A percentile compares a stretch with the other conserved stretches of the same genome.
phyloP scores from a whole-genome alignment of 2,888 invertebrate species.

The Ypsolopha scabrella region DNA sequence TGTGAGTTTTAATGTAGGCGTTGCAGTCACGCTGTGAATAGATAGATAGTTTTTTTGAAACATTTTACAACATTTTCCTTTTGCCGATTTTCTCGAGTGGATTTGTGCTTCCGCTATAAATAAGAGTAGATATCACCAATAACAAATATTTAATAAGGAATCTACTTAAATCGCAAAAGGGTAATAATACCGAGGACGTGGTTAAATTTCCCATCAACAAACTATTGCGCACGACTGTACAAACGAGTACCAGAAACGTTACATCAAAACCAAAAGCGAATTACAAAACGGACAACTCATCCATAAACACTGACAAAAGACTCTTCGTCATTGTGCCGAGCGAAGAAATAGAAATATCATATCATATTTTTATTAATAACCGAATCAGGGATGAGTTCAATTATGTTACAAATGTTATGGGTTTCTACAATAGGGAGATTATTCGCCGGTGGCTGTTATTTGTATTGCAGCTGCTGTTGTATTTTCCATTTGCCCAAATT shows the following conservation, averaged over 20 bases:
- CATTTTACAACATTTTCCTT: no score
- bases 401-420: slow-evolving; percentile 8
- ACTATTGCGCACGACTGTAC: neutral
- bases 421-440: slow-evolving; percentile 58
- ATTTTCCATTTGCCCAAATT: slow-evolving; percentile 12
- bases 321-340: slow-evolving; percentile 47
- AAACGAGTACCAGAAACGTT: neutral
- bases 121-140: no score
- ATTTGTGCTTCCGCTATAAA: no score
- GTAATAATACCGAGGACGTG: no score
- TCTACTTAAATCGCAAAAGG: no score
- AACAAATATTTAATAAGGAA: no score
- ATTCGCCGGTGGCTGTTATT: slow-evolving; percentile 44
- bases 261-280: slow-evolving; percentile 14
- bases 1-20: neutral
- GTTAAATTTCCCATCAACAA: no score
- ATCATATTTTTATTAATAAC: slow-evolving; percentile 68
- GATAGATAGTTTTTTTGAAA: no score
- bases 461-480: slow-evolving; percentile 45
- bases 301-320: slow-evolving; percentile 56
- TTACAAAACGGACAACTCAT: slow-evolving; percentile 38
- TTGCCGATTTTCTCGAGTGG: no score
- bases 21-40: neutral
- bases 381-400: slow-evolving; percentile 5
- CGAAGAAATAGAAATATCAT: slow-evolving; percentile 54